Conservation (phyloP, 2,797 vertebrate genomes). For the Columba guinea region DNA sequence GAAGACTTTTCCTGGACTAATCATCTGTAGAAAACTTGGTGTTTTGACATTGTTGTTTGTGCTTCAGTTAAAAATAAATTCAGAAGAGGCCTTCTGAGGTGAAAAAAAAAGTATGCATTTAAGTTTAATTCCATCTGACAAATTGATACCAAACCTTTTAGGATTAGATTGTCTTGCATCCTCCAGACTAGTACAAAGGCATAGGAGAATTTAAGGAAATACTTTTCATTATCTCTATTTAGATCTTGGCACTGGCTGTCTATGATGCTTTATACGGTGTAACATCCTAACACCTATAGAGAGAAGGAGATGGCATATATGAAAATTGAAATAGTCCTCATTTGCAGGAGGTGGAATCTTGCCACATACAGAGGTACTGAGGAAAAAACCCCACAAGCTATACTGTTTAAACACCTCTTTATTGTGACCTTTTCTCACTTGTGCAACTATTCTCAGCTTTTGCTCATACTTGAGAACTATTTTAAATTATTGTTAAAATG, state of each 20-base stretch:
- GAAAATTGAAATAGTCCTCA: neutral
- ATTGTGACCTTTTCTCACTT: neutral
- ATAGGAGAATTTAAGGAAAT: neutral
- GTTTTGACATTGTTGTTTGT: neutral
- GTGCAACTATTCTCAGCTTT: neutral
- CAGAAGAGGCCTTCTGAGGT: neutral
- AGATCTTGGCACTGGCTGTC: neutral
- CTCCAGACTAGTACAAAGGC: neutral
- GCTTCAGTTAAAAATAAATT: neutral
- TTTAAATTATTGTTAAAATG: neutral
- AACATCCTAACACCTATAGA: neutral
- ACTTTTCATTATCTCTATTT: neutral
- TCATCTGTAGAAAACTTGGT: neutral
- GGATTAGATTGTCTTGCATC: neutral
- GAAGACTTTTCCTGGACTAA: neutral
- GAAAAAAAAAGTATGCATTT: accelerated
- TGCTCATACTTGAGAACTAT: neutral
- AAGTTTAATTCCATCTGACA: neutral
- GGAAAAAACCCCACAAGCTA: neutral
- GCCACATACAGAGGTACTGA: neutral
- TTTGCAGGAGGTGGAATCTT: neutral
- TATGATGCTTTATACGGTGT: neutral
- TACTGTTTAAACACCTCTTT: accelerated
- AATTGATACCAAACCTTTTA: neutral
- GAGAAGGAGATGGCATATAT: neutral